These are phyloP conservation scores for Drosophila trapezifrons DNA, from an alignment of 1,140 invertebrate genomes.

Conservation along the genomic window DNA sequence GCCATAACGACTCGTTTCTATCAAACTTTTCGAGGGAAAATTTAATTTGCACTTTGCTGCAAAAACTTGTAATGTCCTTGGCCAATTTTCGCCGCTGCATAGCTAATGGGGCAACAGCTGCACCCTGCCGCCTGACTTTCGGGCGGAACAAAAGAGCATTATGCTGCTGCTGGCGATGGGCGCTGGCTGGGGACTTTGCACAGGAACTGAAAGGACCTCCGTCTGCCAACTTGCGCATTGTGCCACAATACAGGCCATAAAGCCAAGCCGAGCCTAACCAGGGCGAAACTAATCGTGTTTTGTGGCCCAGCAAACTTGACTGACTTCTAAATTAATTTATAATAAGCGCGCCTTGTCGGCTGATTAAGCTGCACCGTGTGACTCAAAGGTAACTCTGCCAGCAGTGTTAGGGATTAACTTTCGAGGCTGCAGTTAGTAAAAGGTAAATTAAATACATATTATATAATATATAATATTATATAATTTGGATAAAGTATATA, in stretches of 20 bases:
- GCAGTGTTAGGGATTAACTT: background rate
- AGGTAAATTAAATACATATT: no score
- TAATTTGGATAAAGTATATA: background rate
- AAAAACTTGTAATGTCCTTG: constrained; percentile 38
- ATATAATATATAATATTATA: no score
- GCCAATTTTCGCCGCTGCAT: constrained; percentile 44
- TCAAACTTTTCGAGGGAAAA: constrained; percentile 9
- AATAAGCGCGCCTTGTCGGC: constrained; percentile 43
- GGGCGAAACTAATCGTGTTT: constrained; percentile 55
- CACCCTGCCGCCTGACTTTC: constrained; percentile 17
- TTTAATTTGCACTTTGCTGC: constrained; percentile 37
- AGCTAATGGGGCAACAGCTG: constrained; percentile 54
- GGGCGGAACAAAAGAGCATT: constrained; percentile 36
- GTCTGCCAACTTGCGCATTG: constrained; percentile 33
- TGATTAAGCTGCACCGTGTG: constrained; percentile 52
- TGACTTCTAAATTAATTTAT: constrained; percentile 61
- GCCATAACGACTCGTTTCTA: background rate
- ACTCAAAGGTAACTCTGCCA: background rate
- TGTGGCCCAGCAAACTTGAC: constrained; percentile 26
- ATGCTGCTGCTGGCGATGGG: constrained; percentile 17
- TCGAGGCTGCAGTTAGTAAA: background rate
- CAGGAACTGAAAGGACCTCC: constrained; percentile 29
- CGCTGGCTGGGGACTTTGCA: constrained; percentile 16
- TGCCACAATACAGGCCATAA: constrained; percentile 26
- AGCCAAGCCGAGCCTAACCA: constrained; percentile 32